These are phyloP conservation scores for Toxotes lorentzi DNA, from an alignment of 2,797 vertebrate genomes.

Conservation along the genomic window DNA sequence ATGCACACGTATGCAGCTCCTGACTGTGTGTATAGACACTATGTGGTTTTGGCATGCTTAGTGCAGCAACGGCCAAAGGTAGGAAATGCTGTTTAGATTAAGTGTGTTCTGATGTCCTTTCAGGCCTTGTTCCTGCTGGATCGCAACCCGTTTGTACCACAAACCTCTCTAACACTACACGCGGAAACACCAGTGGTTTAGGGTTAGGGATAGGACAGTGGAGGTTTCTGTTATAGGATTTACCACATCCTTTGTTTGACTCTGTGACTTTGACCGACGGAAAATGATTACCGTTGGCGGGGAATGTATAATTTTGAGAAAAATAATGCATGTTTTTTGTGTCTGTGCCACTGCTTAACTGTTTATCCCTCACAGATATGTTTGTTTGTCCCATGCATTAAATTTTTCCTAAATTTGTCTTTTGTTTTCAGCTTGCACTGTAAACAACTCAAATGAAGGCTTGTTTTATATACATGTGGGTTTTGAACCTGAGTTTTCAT, in stretches of 20 bases:
- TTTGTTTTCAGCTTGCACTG: slow-evolving; percentile 40
- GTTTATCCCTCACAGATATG: not conserved
- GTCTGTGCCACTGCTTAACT: slow-evolving; percentile 6
- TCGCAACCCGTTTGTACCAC: slow-evolving; percentile 65
- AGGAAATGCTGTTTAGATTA: slow-evolving; percentile 76
- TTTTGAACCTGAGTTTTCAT: slow-evolving; percentile 73
- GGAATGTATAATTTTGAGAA: slow-evolving; percentile 17
- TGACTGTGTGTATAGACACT: slow-evolving; percentile 49
- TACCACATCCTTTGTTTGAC: slow-evolving; percentile 64
- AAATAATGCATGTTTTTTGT: slow-evolving; percentile 16
- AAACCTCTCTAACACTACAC: slow-evolving; percentile 68
- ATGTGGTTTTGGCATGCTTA: slow-evolving; percentile 71
- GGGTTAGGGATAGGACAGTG: slow-evolving; percentile 72
- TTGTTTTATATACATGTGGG: slow-evolving; percentile 37
- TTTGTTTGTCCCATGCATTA: not conserved
- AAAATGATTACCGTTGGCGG: slow-evolving; percentile 23
- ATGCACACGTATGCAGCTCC: slow-evolving; percentile 16
- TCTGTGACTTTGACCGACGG: slow-evolving; percentile 37
- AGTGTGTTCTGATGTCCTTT: slow-evolving; percentile 74
- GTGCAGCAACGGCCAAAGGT: slow-evolving; percentile 63
- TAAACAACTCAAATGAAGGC: slow-evolving; percentile 45
- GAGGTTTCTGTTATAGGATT: slow-evolving; percentile 63
- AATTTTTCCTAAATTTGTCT: not conserved
- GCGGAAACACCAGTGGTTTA: slow-evolving; percentile 72
- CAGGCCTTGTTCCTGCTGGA: slow-evolving; percentile 71